A percentile compares a stretch with the other conserved stretches of the same genome.
These are phyloP conservation scores for Cichlasoma orientale DNA, from an alignment of 2,797 vertebrate species.

Conservation along the genomic window DNA sequence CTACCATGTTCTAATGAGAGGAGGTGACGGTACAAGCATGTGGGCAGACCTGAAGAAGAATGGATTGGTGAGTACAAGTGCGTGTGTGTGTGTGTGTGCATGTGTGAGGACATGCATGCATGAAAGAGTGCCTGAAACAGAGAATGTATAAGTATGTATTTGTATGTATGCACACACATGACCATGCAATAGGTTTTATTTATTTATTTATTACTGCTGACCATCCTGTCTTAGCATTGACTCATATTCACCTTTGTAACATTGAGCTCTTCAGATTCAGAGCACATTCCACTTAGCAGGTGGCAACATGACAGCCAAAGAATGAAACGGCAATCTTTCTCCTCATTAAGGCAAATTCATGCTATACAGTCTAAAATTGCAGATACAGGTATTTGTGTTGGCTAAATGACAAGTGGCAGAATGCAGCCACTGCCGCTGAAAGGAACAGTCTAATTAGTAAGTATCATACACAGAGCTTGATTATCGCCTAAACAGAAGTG, in stretches of 20 bases:
- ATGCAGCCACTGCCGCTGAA: conserved; percentile 49
- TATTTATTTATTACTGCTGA: conserved; percentile 28
- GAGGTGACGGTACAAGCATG: conserved; percentile 89
- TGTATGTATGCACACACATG: conserved; percentile 52
- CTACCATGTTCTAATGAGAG: conserved; percentile 91
- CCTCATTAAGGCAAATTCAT: conserved; percentile 73
- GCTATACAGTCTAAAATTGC: conserved; percentile 63
- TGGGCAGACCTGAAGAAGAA: conserved; percentile 93
- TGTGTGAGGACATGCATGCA: conserved; percentile 5
- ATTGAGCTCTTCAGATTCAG: conserved; percentile 73
- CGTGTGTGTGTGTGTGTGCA: conserved; percentile 18
- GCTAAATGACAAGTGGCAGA: conserved; percentile 78
- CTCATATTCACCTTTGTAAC: conserved; percentile 61
- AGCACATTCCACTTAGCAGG: conserved; percentile 72
- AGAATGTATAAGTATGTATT: conserved; percentile 32
- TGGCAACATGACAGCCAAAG: conserved; percentile 66
- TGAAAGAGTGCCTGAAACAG: not conserved
- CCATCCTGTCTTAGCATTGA: conserved; percentile 49
- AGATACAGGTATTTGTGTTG: conserved; percentile 69
- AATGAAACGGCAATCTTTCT: conserved; percentile 67
- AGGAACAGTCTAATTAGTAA: conserved; percentile 77
- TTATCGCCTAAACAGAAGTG: conserved; percentile 77
- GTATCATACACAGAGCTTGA: conserved; percentile 75
- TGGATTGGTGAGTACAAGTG: conserved; percentile 85
- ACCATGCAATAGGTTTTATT: conserved; percentile 23